Conservation (phyloP, 2,113 vertebrate genomes). For the Helogale parvula region DNA sequence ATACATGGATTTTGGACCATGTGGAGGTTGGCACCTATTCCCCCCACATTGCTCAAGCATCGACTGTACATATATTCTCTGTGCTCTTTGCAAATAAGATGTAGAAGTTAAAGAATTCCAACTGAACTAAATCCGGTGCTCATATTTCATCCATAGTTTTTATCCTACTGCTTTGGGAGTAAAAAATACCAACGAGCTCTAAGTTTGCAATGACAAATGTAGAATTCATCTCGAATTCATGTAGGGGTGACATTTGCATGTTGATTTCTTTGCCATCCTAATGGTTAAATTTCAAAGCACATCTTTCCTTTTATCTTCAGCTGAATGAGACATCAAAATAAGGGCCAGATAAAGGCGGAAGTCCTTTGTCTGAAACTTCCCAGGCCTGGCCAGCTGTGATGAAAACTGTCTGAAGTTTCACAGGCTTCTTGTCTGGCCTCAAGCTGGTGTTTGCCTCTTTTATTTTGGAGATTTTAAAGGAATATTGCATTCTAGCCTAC, state of each 20-base stretch:
- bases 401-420: conserved; percentile 88
- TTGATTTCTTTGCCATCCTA: conserved; percentile 81
- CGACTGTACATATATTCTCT: background rate
- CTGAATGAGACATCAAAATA: conserved; percentile 89
- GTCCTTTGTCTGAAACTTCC: conserved; percentile 87
- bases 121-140: background rate
- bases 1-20: background rate
- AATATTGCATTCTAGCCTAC: conserved; percentile 73
- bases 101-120: background rate
- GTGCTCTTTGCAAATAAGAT: background rate
- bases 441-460: conserved; percentile 76
- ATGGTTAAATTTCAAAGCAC: conserved; percentile 88
- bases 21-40: background rate
- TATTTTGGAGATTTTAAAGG: conserved; percentile 76
- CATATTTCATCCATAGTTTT: background rate
- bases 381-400: conserved; percentile 87
- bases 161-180: background rate
- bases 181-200: background rate
- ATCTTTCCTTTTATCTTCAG: conserved; percentile 88
- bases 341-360: conserved; percentile 89
- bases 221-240: conserved; percentile 81
- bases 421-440: conserved; percentile 86
- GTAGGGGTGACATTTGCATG: conserved; percentile 85
- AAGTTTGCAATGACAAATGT: conserved; percentile 46
- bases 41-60: background rate